Evolutionary conservation across 2,797 vertebrate species (phyloP), one percentile per base, ranked within the genome.

Genomic region (Phataginus tricuspis): DNA sequence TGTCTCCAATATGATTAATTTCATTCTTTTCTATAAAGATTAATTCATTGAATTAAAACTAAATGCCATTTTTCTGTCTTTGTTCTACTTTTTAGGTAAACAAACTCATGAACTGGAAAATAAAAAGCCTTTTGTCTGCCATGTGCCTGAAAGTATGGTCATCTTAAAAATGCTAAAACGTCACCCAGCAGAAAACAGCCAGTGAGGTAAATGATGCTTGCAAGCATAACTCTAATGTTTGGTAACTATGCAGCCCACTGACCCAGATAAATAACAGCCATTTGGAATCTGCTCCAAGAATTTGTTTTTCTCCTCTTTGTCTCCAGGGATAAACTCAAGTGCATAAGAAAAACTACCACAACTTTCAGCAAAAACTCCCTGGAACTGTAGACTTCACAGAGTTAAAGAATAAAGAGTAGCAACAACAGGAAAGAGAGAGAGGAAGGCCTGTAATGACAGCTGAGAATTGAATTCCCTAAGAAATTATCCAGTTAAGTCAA

Each of bases 381-480:
- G 49, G 79, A 95, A 90, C 16, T 88, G 45, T 18, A 29, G 31
- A 53, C 39, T 75, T 94, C 69, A 88, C 8, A 75, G 5, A 95
- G 15, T 51, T 25, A 80, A 3, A 95, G 7, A 42, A 93, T 18
- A 59, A 55, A 61, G 34, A 39, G 1, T 34, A 79, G 66, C 19
- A 21, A 59, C 18, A 61, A 16, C 4, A 90, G 49, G 16, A 39
- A 69, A 89, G 14, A 61, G n/a, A 86, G 16, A 86, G 16, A 92
- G 18, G 29, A 94, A 83, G 18, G 4, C 3, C 51, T 93, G 39
- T 92, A 92, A 96, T 57, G 42, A 93, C 64, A 95, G 42, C 79
- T 88, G 93, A 96, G 93, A 96, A 94, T 27, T 96, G 18, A 96
- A 96, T 95, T 92, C 96, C 86, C 92, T 61, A 83, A 95, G 82